Evolutionary conservation across 2,797 vertebrate species (phyloP).

Genomic region (Gastrophryne carolinensis): DNA sequence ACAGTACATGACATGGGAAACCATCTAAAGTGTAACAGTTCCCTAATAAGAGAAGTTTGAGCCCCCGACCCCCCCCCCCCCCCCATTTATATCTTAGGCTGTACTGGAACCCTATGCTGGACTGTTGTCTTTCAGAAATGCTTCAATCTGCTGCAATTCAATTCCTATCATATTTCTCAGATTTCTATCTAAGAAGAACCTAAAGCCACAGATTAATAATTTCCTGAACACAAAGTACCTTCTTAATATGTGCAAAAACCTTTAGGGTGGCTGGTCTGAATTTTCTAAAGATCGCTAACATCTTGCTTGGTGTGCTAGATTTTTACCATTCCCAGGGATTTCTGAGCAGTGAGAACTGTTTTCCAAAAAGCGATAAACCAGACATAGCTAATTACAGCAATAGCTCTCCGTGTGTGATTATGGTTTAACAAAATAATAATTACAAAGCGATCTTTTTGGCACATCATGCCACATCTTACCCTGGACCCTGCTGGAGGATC

Average conservation of each 20-base stretch:
- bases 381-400: constrained; percentile 11
- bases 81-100: no score
- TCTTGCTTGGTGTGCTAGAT: not conserved
- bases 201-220: constrained; percentile 30
- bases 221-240: constrained; percentile 46
- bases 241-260: constrained; percentile 38
- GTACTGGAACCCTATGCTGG: no score
- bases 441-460: not conserved
- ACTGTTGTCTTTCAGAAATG: no score
- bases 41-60: no score
- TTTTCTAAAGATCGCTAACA: not conserved
- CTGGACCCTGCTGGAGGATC: not conserved
- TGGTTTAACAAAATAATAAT: constrained; percentile 6
- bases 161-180: constrained; percentile 24
- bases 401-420: not conserved
- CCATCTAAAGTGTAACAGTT: no score
- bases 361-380: constrained; percentile 2
- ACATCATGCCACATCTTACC: not conserved
- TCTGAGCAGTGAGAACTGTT: not conserved
- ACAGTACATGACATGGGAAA: no score
- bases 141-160: no score
- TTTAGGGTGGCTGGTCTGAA: not conserved
- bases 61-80: no score
- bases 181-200: constrained; percentile 40
- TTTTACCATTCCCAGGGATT: constrained; percentile 7